phyloP scores from a whole-genome alignment of 2,797 vertebrate genomes.

The Phyllotis vaccarum region DNA sequence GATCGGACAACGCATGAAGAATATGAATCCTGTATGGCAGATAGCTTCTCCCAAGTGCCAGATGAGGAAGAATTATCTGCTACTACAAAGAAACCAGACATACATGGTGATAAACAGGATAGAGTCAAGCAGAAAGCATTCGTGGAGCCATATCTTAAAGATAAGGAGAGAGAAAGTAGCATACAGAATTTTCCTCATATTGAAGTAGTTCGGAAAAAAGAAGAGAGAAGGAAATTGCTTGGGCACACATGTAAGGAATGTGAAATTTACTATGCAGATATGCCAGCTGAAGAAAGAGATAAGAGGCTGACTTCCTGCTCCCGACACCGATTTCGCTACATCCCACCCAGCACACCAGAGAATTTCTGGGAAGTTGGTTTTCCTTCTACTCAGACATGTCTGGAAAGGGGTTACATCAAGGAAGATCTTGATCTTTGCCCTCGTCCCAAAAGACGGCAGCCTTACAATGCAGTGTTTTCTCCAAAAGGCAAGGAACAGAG shows the following conservation, averaged over 20 bases:
- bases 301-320: slow-evolving; percentile 95
- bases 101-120: not conserved
- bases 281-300: slow-evolving; percentile 93
- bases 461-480: slow-evolving; percentile 93
- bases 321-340: slow-evolving; percentile 93
- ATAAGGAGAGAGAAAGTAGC: slow-evolving; percentile 81
- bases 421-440: slow-evolving; percentile 92
- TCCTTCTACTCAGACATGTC: slow-evolving; percentile 96
- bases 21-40: slow-evolving; percentile 91
- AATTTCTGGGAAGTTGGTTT: slow-evolving; percentile 99
- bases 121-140: not conserved
- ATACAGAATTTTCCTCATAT: slow-evolving; percentile 89
- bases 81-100: slow-evolving; percentile 79
- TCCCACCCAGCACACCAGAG: slow-evolving; percentile 95
- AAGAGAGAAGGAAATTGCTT: slow-evolving; percentile 94
- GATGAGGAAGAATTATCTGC: slow-evolving; percentile 79
- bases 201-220: slow-evolving; percentile 94
- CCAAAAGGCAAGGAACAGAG: slow-evolving; percentile 92
- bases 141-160: not conserved
- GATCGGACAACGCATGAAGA: slow-evolving; percentile 92
- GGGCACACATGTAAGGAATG: slow-evolving; percentile 90
- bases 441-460: slow-evolving; percentile 91
- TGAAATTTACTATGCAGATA: slow-evolving; percentile 92
- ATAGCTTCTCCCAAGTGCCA: slow-evolving; percentile 80
- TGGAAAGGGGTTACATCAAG: slow-evolving; percentile 96